Conservation (phyloP, 1,140 invertebrate species). For the Helicoverpa zea region DNA sequence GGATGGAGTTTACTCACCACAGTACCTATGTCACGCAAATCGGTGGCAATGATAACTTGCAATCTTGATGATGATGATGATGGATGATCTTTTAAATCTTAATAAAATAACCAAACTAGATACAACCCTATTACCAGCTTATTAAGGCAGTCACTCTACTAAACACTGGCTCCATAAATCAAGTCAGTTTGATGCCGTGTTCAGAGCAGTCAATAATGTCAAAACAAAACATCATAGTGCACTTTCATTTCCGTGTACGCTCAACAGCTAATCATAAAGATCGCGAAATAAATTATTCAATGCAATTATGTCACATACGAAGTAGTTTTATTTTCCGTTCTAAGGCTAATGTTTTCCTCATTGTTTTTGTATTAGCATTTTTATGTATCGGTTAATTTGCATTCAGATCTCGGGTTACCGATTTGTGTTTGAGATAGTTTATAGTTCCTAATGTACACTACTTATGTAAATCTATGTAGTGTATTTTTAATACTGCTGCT, state of each 20-base stretch:
- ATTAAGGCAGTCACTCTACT: not conserved
- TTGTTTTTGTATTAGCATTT: constrained; percentile 31
- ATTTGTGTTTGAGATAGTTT: constrained; percentile 21
- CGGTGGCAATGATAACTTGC: no score
- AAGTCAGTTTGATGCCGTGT: not conserved
- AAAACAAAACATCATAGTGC: not conserved
- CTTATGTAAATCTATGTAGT: not conserved
- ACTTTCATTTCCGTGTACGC: constrained; percentile 18
- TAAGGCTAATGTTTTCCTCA: constrained; percentile 34
- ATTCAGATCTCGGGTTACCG: constrained; percentile 25
- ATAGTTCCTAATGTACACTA: not conserved
- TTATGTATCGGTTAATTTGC: not conserved
- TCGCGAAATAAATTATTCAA: constrained; percentile 9
- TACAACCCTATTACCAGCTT: not conserved
- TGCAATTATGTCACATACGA: constrained; percentile 6
- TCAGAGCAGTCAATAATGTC: not conserved
- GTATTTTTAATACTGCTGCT: no score
- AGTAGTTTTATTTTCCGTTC: constrained; percentile 4
- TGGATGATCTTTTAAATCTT: no score
- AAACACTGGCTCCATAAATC: not conserved
- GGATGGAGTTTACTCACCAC: no score
- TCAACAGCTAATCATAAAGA: constrained; percentile 17
- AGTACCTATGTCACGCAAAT: no score
- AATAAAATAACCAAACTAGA: no score
- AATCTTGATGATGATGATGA: no score